Evolutionary conservation across 2,797 vertebrate genomes (phyloP).

Genomic region (Centropyge bicolor): DNA sequence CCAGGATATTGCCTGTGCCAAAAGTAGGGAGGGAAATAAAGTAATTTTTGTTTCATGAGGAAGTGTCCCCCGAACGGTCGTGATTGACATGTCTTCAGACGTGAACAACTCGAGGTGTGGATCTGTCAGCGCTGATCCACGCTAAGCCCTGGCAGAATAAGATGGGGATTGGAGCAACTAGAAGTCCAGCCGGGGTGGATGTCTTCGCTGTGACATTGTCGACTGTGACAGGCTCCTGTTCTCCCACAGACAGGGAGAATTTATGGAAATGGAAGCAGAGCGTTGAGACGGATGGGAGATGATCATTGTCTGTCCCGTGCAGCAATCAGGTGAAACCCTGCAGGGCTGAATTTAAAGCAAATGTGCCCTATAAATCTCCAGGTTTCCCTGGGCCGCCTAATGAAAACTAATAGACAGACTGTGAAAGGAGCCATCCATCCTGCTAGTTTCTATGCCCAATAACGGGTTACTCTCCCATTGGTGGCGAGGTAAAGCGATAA

Average conservation of each 20-base stretch:
- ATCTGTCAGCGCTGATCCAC: constrained; percentile 74
- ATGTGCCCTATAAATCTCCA: constrained; percentile 86
- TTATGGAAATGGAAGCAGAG: constrained; percentile 82
- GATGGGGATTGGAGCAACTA: constrained; percentile 62
- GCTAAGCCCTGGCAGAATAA: constrained; percentile 69
- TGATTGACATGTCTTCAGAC: constrained; percentile 74
- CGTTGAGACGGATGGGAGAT: constrained; percentile 76
- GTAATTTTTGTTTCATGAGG: constrained; percentile 60
- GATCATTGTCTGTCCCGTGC: constrained; percentile 82
- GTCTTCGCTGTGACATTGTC: constrained; percentile 78
- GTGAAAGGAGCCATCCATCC: constrained; percentile 83
- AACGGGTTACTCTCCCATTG: constrained; percentile 68
- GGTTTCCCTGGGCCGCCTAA: constrained; percentile 80
- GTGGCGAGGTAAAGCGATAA: constrained; percentile 53
- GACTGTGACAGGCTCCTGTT: constrained; percentile 73
- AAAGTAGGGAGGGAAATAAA: constrained; percentile 11
- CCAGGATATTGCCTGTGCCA: constrained; percentile 21
- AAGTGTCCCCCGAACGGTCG: constrained; percentile 49
- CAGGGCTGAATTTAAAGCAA: constrained; percentile 85
- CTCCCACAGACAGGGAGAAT: constrained; percentile 71
- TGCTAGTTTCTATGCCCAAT: constrained; percentile 75
- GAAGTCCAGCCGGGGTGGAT: constrained; percentile 74
- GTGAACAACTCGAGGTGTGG: constrained; percentile 67
- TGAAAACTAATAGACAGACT: constrained; percentile 87
- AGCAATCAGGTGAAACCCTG: constrained; percentile 83